Conservation (phyloP, 2,113 vertebrate genomes). For the Vimba vimba region DNA sequence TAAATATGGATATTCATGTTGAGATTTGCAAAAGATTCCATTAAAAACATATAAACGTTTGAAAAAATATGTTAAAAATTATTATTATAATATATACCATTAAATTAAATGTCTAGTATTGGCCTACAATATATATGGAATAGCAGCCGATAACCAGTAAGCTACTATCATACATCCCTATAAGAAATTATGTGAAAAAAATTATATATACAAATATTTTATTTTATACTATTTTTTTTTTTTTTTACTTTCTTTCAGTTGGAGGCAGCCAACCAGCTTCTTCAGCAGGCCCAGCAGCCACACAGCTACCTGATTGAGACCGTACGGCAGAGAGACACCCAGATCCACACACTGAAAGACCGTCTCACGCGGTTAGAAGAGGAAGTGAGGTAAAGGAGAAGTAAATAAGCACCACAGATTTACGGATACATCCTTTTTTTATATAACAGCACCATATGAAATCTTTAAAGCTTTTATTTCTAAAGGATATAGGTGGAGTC, state of each 20-base stretch:
- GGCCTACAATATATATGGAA: too few relatives aligned
- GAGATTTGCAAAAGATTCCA: neutral
- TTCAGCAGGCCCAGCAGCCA: slow-evolving; percentile 90
- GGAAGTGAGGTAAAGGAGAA: slow-evolving; percentile 81
- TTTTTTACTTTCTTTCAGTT: slow-evolving; percentile 73
- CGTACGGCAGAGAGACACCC: slow-evolving; percentile 87
- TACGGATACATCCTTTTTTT: neutral
- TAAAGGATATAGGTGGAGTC: slow-evolving; percentile 9
- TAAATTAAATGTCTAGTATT: neutral
- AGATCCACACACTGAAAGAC: slow-evolving; percentile 82
- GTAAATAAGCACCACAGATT: neutral
- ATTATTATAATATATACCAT: neutral
- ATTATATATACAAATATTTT: too few relatives aligned
- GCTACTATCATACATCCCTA: too few relatives aligned
- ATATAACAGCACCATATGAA: neutral
- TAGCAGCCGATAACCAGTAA: too few relatives aligned
- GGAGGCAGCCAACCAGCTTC: slow-evolving; percentile 83
- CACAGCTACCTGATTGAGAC: slow-evolving; percentile 92
- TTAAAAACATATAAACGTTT: neutral
- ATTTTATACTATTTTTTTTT: neutral
- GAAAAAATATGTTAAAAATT: neutral
- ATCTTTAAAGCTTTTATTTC: slow-evolving; percentile 29
- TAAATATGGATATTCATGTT: neutral
- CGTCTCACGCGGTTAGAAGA: slow-evolving; percentile 82
- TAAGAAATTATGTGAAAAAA: neutral